Percentiles rank a stretch among this genome's conserved stretches.
phyloP scores from a whole-genome alignment of 2,888 invertebrate genomes.

The Metacarcinus magister region DNA sequence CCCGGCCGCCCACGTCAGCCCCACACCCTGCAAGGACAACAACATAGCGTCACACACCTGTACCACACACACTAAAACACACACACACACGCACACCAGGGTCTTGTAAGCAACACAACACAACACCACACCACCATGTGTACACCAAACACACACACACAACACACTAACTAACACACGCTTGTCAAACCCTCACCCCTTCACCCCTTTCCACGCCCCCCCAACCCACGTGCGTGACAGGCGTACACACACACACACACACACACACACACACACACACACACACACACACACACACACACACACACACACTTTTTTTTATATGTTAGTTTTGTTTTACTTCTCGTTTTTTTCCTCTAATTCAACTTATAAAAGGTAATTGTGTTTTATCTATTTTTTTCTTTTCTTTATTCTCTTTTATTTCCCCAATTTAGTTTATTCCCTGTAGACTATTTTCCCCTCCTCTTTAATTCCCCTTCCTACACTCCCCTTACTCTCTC shows the following conservation, averaged over 20 bases:
- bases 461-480: neutral
- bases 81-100: slow-evolving; percentile 37
- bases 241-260: slow-evolving; percentile 46
- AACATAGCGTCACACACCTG: neutral
- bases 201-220: neutral
- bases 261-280: slow-evolving; percentile 30
- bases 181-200: neutral
- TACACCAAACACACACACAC: too few species aligned
- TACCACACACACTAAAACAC: neutral
- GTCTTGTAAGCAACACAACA: too few species aligned
- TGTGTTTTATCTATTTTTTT: too few species aligned
- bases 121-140: too few species aligned
- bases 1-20: slow-evolving; percentile 75
- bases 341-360: too few species aligned
- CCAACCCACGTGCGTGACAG: neutral
- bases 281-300: slow-evolving; percentile 52
- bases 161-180: neutral
- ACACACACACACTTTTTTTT: neutral
- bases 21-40: slow-evolving; percentile 71
- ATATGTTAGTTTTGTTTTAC: too few species aligned
- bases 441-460: neutral
- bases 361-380: too few species aligned
- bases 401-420: too few species aligned
- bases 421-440: too few species aligned
- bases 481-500: neutral